Evolutionary conservation across 1,140 invertebrate genomes (phyloP), one percentile per base, ranked within the genome.

Genomic region (Plodia interpunctella): DNA sequence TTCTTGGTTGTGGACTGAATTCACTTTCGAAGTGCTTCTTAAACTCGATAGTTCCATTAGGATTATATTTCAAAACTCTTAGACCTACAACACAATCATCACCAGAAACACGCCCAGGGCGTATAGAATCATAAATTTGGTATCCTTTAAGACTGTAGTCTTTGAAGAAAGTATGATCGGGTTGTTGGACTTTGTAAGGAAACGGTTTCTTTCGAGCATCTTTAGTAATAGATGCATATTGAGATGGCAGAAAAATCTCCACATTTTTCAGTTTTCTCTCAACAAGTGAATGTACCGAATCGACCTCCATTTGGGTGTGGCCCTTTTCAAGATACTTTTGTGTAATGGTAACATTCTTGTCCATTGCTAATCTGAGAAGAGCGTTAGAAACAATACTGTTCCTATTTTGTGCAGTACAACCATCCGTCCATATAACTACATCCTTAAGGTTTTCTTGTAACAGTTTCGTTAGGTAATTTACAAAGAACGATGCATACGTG

Each of bases 11-110:
- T 51, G 62, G 49, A 51, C 5, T 56, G 25, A 63, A 59, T 15
- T 63, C 57, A 63, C 30, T 17, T 59, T 55, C 44, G 38, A 53
- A 53, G 20, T 53, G 52, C 20, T 25, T 25, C 25, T 62, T 56
- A 62, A 59, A 62, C 32, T 62, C 53, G 5, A 62, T 62, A 57
- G 64, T 66, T 2, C 57, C 57, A 38, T 66, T 61, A 57, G 63
- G 55, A 60, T 65, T 66, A 56, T 59, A 59, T 52, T 20, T 59
- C 17, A 59, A 35, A n/a, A 52, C 57, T 32, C 49, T 4, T 13
- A 59, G 9, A 32, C 51, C 57, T 10, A 52, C 30, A 5, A 59
- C 57, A 59, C 57, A 59, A 32, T 52, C 15, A 59, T 59, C 57
- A 6, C 57, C 49, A 28, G 49, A 15, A 17, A 5, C 15, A 51